phyloP scores from a whole-genome alignment of 2,797 vertebrate species.

The Echeneis naucrates region DNA sequence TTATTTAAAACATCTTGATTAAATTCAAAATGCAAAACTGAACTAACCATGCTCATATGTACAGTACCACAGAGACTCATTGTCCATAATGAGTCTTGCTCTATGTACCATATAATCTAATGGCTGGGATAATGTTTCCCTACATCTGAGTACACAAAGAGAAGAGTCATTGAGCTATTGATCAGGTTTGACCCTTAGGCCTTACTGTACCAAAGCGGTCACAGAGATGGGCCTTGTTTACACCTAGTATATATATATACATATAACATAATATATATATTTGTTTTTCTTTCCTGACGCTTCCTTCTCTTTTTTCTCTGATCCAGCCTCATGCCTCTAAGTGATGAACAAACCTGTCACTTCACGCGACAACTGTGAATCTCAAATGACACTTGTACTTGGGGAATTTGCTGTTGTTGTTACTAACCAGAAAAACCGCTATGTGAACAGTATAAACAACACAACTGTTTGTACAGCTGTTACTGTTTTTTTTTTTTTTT shows the following conservation, averaged over 20 bases:
- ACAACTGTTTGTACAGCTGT: neutral
- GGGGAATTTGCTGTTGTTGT: neutral
- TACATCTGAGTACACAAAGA: slow-evolving; percentile 23
- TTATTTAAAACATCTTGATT: neutral
- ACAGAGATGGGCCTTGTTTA: slow-evolving; percentile 53
- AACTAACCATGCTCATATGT: neutral
- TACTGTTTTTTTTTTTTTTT: neutral
- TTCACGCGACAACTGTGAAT: neutral
- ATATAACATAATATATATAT: too few species aligned
- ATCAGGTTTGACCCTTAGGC: slow-evolving; percentile 54
- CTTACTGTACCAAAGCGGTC: slow-evolving; percentile 66
- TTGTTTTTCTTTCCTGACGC: too few species aligned
- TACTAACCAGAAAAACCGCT: slow-evolving; percentile 2
- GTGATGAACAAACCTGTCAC: neutral
- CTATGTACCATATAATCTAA: slow-evolving; percentile 17
- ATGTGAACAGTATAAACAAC: too few species aligned
- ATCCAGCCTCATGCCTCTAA: neutral
- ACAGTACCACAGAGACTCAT: neutral
- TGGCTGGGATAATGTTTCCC: slow-evolving; percentile 36
- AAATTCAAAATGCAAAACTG: neutral
- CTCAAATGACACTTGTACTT: neutral
- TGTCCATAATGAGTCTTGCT: slow-evolving; percentile 1
- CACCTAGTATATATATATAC: too few species aligned
- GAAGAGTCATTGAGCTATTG: slow-evolving; percentile 45
- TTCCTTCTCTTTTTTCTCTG: neutral